These are phyloP conservation scores for Pseudochromis fuscus DNA, from an alignment of 2,797 vertebrate species.

Conservation along the genomic window DNA sequence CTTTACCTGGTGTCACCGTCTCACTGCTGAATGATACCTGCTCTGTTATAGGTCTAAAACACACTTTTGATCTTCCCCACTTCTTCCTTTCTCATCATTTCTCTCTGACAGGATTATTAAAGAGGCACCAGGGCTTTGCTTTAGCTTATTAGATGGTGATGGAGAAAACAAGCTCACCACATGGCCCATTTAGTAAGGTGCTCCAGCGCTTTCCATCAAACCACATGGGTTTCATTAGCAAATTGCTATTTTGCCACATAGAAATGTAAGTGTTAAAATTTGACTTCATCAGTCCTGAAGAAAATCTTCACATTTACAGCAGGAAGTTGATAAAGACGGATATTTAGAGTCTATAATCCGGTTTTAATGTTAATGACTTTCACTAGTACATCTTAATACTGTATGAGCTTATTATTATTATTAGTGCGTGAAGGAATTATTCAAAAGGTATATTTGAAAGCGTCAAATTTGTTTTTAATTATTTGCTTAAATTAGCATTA, in stretches of 20 bases:
- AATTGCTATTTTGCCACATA: background rate
- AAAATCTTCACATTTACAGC: too few relatives aligned
- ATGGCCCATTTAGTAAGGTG: conserved; percentile 12
- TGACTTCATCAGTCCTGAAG: too few relatives aligned
- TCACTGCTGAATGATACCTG: conserved; percentile 22
- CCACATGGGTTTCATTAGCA: conserved; percentile 2
- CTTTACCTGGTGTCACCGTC: conserved; percentile 1
- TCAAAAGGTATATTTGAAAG: too few relatives aligned
- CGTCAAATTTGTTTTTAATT: too few relatives aligned
- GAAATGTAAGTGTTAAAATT: background rate
- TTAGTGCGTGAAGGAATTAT: too few relatives aligned
- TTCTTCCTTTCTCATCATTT: conserved; percentile 11
- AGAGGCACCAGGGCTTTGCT: background rate
- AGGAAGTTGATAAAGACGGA: too few relatives aligned
- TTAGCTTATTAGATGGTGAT: conserved; percentile 1
- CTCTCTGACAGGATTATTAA: conserved; percentile 7
- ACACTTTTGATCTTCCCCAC: conserved; percentile 1
- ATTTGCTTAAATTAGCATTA: too few relatives aligned
- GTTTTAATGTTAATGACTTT: too few relatives aligned
- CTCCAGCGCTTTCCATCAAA: background rate
- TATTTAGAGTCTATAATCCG: too few relatives aligned
- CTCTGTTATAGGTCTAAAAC: conserved; percentile 6
- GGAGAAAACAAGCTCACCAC: conserved; percentile 19
- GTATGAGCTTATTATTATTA: too few relatives aligned
- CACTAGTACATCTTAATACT: too few relatives aligned